These are phyloP conservation scores for Aplodontia rufa DNA, from an alignment of 2,113 vertebrate species.

Conservation along the genomic window DNA sequence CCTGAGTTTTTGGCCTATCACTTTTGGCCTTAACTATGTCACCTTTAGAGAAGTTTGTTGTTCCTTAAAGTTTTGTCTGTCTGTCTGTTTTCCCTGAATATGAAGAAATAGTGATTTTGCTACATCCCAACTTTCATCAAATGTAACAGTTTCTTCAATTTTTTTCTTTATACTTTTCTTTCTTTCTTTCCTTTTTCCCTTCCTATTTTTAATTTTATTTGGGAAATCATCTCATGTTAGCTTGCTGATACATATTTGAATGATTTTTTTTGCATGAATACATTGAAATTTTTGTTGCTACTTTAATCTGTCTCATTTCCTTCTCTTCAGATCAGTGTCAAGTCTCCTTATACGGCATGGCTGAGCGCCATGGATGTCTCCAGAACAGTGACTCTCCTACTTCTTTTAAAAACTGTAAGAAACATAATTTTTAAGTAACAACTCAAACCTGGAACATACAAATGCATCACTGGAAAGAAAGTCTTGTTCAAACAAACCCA, in stretches of 20 bases:
- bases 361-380: no score
- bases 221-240: not conserved
- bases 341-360: no score
- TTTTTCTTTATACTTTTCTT: not conserved
- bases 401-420: no score
- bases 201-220: slow-evolving; percentile 37
- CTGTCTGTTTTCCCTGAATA: not conserved
- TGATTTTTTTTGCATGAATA: not conserved
- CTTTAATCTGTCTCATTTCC: no score
- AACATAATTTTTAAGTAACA: no score
- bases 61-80: not conserved
- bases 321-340: no score
- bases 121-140: not conserved
- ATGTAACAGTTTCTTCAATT: not conserved
- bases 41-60: not conserved
- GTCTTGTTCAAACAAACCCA: no score
- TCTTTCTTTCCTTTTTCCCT: not conserved
- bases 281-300: no score
- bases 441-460: no score
- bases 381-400: no score
- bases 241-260: not conserved
- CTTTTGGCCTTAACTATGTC: not conserved
- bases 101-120: not conserved
- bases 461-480: no score
- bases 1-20: not conserved